These are phyloP conservation scores for Phyllotreta cruciferae DNA, from an alignment of 2,888 invertebrate species.

Conservation along the genomic window DNA sequence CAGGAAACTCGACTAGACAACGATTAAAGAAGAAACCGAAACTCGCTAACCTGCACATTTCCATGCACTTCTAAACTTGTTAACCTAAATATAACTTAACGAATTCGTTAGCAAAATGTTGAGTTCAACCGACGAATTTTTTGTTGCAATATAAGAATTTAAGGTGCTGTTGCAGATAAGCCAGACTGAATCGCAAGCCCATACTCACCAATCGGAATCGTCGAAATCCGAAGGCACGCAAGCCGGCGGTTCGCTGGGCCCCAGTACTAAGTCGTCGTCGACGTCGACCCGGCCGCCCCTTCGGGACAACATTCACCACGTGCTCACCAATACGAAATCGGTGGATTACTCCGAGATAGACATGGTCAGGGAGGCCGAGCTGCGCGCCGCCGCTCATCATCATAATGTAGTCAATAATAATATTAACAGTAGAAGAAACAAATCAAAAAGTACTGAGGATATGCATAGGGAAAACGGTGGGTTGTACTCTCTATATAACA, in stretches of 20 bases:
- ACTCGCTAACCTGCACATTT: no score
- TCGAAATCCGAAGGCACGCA: conserved; percentile 83
- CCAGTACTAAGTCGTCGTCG: conserved; percentile 64
- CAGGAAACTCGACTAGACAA: no score
- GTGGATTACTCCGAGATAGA: conserved; percentile 73
- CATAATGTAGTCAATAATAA: conserved; percentile 79
- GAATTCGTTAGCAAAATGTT: no score
- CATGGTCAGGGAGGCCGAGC: conserved; percentile 76
- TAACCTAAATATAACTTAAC: no score
- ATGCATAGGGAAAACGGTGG: conserved; percentile 64
- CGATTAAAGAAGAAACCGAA: no score
- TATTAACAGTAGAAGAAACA: conserved; percentile 69
- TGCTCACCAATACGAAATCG: conserved; percentile 64
- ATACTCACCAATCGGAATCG: conserved; percentile 61
- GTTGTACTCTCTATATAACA: neutral
- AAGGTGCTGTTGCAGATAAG: conserved; percentile 52
- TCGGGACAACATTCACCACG: conserved; percentile 61
- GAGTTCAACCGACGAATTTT: no score
- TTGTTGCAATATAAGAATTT: no score
- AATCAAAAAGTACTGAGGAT: conserved; percentile 91
- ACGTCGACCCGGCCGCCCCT: conserved; percentile 64
- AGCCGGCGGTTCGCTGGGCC: conserved; percentile 76
- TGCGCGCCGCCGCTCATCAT: conserved; percentile 67
- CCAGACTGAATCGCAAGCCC: conserved; percentile 57
- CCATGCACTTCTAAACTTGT: no score